These are phyloP conservation scores for Knipowitschia caucasica DNA, from an alignment of 2,797 vertebrate species.

Conservation along the genomic window DNA sequence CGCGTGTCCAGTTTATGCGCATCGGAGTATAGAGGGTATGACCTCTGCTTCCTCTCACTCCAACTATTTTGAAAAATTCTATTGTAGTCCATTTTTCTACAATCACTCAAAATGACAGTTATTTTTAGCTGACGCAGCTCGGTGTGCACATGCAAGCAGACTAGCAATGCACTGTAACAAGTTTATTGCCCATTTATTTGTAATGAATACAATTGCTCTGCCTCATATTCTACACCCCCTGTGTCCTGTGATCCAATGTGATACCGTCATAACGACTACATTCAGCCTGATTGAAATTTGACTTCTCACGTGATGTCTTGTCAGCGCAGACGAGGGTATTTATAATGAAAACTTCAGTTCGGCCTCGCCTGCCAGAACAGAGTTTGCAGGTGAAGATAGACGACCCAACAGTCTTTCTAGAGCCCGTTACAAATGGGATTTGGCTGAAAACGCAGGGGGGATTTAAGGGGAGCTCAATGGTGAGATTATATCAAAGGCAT, in stretches of 20 bases:
- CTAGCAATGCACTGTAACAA: constrained; percentile 38
- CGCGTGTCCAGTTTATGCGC: constrained; percentile 32
- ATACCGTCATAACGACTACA: constrained; percentile 52
- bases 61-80: constrained; percentile 15
- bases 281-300: constrained; percentile 68
- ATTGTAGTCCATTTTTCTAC: no score
- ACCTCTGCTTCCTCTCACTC: constrained; percentile 35
- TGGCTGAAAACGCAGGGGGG: constrained; percentile 83
- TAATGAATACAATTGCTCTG: constrained; percentile 37
- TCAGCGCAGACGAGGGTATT: constrained; percentile 55
- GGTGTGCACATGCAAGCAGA: constrained; percentile 12
- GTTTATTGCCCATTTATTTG: constrained; percentile 33
- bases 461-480: constrained; percentile 92
- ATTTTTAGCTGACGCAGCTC: constrained; percentile 34
- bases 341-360: constrained; percentile 74
- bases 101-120: constrained; percentile 15
- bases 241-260: constrained; percentile 52
- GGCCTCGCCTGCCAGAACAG: constrained; percentile 76
- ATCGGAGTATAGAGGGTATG: constrained; percentile 19
- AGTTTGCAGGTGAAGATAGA: constrained; percentile 72
- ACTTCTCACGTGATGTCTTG: constrained; percentile 77
- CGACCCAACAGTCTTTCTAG: constrained; percentile 33
- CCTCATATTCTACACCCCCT: constrained; percentile 26
- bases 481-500: constrained; percentile 92
- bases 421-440: constrained; percentile 90